Conservation (phyloP, 1,140 invertebrate species). For the Brachionus sp. region DNA sequence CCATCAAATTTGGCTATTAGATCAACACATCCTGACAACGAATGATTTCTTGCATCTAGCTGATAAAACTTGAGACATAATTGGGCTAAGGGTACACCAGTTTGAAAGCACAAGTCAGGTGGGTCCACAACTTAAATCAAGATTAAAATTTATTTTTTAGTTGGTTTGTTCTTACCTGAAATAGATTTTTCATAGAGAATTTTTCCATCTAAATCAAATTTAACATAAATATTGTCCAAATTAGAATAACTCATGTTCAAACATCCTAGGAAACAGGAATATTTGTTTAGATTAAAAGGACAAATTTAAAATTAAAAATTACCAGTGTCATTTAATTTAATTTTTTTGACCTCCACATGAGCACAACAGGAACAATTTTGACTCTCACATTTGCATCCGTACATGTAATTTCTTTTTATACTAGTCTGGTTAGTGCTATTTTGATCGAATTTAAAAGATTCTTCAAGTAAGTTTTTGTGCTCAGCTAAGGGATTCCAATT, state of each 20-base stretch:
- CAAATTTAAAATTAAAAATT: not conserved
- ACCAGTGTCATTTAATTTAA: constrained; percentile 37
- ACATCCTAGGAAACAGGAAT: not conserved
- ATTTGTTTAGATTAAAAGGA: not conserved
- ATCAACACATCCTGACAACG: constrained; percentile 24
- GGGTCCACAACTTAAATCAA: constrained; percentile 3
- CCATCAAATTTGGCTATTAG: constrained; percentile 24
- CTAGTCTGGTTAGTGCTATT: not conserved
- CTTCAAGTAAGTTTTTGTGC: not conserved
- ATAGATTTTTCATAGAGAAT: not conserved
- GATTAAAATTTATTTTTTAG: not conserved
- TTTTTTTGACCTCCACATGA: not conserved
- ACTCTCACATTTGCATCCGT: constrained; percentile 18
- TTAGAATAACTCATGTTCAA: constrained; percentile 35
- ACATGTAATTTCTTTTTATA: not conserved
- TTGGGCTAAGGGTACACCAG: not conserved
- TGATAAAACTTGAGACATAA: constrained; percentile 28
- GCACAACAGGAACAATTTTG: not conserved
- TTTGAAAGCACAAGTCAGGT: constrained; percentile 18
- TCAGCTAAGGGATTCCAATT: not conserved
- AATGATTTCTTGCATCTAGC: constrained; percentile 1
- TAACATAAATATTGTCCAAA: not conserved
- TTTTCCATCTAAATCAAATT: constrained; percentile 4
- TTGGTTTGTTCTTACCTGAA: not conserved
- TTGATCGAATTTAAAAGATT: not conserved